phyloP scores from a whole-genome alignment of 2,888 invertebrate genomes.

The Palloptera scutellata region DNA sequence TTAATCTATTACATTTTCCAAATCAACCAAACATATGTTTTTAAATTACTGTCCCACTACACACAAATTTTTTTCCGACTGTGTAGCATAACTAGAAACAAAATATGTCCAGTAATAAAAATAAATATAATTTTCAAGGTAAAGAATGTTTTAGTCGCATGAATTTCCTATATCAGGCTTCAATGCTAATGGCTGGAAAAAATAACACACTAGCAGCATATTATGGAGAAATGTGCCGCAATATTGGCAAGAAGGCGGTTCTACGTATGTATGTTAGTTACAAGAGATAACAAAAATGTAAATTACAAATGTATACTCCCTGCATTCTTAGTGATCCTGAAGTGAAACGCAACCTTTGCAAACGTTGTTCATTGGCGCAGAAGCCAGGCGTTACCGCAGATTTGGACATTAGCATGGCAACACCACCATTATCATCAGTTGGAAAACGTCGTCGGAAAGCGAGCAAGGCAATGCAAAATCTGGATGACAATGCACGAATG shows the following conservation, averaged over 20 bases:
- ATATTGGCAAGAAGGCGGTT: constrained; percentile 58
- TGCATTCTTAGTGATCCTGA: constrained; percentile 54
- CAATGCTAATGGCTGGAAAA: constrained; percentile 56
- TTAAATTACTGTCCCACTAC: too few species aligned
- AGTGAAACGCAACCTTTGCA: constrained; percentile 60
- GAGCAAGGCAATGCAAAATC: background rate
- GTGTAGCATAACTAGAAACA: too few species aligned
- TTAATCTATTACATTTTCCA: too few species aligned
- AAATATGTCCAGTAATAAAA: constrained; percentile 23
- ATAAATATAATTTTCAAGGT: constrained; percentile 40
- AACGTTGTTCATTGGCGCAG: constrained; percentile 55
- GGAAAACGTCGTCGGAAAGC: background rate
- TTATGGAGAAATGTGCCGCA: constrained; percentile 59
- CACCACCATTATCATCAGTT: background rate
- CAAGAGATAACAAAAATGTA: background rate
- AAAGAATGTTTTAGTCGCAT: constrained; percentile 57
- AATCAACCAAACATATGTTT: too few species aligned
- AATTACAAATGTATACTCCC: background rate
- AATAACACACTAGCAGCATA: constrained; percentile 56
- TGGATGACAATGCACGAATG: constrained; percentile 40
- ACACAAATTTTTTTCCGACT: too few species aligned
- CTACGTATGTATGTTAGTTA: constrained; percentile 55
- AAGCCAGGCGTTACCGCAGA: constrained; percentile 56
- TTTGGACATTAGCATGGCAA: constrained; percentile 31
- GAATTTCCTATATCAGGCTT: constrained; percentile 63